These are phyloP conservation scores for Tetraneura akinire DNA, from an alignment of 1,140 invertebrate genomes.

Conservation along the genomic window DNA sequence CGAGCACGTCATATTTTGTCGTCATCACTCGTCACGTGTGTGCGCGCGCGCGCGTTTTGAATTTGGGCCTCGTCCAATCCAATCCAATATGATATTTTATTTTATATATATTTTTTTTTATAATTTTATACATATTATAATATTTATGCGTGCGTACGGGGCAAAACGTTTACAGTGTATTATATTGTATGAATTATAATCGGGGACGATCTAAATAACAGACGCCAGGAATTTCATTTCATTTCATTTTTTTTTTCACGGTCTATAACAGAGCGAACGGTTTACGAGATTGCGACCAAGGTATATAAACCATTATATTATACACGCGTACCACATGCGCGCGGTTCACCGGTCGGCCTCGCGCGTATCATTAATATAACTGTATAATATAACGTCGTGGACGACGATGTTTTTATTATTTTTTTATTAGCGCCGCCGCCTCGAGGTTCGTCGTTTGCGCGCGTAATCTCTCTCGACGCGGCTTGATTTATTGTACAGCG, in stretches of 20 bases:
- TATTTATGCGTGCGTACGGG: not conserved
- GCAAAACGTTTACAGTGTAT: not conserved
- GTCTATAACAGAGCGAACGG: not conserved
- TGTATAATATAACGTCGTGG: not conserved
- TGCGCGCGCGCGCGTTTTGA: not conserved
- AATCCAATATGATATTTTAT: no score
- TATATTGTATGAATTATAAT: not conserved
- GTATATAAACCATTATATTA: not conserved
- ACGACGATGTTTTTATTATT: not conserved
- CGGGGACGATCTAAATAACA: not conserved
- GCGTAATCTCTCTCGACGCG: not conserved
- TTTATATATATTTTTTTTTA: not conserved
- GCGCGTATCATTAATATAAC: not conserved
- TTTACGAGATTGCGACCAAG: not conserved
- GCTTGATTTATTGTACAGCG: constrained; percentile 1
- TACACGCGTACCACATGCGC: no score
- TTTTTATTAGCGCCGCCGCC: not conserved
- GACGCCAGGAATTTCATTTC: not conserved
- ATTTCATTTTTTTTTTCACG: not conserved
- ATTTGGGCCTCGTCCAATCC: not conserved
- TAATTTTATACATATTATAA: no score
- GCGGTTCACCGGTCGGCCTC: not conserved
- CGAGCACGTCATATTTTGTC: not conserved
- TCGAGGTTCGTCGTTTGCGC: not conserved
- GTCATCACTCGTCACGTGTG: not conserved